Evolutionary conservation across 2,888 invertebrate species (phyloP).

Genomic region (Drosophila peninsularis): DNA sequence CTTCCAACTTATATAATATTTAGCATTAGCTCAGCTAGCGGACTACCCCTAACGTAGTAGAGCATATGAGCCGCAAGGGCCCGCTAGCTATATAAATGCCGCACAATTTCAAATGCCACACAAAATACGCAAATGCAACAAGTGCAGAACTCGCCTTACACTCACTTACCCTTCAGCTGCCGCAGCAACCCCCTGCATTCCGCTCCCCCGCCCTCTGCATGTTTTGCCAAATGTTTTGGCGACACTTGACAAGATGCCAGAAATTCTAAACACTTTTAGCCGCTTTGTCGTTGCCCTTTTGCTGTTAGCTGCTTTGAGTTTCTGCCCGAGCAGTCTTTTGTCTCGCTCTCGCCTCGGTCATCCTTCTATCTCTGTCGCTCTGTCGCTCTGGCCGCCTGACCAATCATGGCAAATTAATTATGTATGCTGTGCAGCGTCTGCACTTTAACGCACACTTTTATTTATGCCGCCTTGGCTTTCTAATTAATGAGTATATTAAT

Average conservation of each 20-base stretch:
- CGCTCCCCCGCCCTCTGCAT: constrained; percentile 31
- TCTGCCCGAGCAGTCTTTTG: constrained; percentile 11
- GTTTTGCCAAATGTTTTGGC: constrained; percentile 76
- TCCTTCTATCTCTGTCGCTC: neutral
- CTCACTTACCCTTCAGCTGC: constrained; percentile 6
- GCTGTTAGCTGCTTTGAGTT: constrained; percentile 35
- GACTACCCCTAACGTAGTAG: constrained; percentile 17
- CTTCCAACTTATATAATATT: too few relatives aligned
- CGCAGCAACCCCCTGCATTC: neutral
- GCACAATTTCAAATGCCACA: constrained; percentile 65
- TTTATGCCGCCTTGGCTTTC: constrained; percentile 61
- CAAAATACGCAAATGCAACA: constrained; percentile 66
- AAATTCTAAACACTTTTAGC: constrained; percentile 79
- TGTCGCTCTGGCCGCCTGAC: constrained; percentile 7
- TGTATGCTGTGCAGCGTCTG: constrained; percentile 32
- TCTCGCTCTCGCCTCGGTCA: neutral
- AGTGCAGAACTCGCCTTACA: constrained; percentile 58
- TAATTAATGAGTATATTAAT: constrained; percentile 82
- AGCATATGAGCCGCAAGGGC: constrained; percentile 5
- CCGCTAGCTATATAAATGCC: constrained; percentile 40
- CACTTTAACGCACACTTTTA: constrained; percentile 42
- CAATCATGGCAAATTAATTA: constrained; percentile 54
- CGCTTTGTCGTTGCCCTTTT: constrained; percentile 58
- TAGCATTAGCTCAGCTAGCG: too few relatives aligned
- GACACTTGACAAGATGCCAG: constrained; percentile 83